phyloP scores from a whole-genome alignment of 1,140 invertebrate genomes.

The Drosophila tropicalis region DNA sequence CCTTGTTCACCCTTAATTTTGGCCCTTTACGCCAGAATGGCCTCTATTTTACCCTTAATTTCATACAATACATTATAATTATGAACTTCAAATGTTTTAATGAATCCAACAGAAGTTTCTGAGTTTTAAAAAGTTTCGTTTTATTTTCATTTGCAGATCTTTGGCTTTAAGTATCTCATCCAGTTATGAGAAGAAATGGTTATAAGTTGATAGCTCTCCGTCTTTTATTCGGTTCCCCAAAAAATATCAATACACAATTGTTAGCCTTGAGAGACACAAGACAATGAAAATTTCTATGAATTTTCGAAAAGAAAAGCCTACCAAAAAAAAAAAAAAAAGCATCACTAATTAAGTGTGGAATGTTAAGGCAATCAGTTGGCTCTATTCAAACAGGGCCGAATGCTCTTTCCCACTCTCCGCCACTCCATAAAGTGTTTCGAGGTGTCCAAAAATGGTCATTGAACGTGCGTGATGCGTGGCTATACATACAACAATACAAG shows the following conservation, averaged over 20 bases:
- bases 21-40: too few species aligned
- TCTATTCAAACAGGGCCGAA: conserved; percentile 40
- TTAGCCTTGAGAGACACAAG: conserved; percentile 23
- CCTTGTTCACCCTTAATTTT: too few species aligned
- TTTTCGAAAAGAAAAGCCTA: not conserved
- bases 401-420: not conserved
- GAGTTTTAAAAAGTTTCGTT: too few species aligned
- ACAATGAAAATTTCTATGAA: conserved; percentile 34
- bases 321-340: conserved; percentile 23
- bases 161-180: too few species aligned
- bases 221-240: too few species aligned
- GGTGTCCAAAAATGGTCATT: conserved; percentile 60
- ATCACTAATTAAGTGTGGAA: conserved; percentile 72
- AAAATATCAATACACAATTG: not conserved
- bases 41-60: too few species aligned
- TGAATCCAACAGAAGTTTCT: too few species aligned
- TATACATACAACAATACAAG: conserved; percentile 8
- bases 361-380: conserved; percentile 67
- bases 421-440: conserved; percentile 17
- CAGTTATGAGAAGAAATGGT: too few species aligned
- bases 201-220: too few species aligned
- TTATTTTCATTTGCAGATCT: too few species aligned
- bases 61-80: too few species aligned
- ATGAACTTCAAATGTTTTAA: too few species aligned
- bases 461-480: conserved; percentile 35